Percentiles rank a stretch among this genome's conserved stretches.
Evolutionary conservation across 2,797 vertebrate species (phyloP).

Genomic region (Chaetophractus vellerosus): DNA sequence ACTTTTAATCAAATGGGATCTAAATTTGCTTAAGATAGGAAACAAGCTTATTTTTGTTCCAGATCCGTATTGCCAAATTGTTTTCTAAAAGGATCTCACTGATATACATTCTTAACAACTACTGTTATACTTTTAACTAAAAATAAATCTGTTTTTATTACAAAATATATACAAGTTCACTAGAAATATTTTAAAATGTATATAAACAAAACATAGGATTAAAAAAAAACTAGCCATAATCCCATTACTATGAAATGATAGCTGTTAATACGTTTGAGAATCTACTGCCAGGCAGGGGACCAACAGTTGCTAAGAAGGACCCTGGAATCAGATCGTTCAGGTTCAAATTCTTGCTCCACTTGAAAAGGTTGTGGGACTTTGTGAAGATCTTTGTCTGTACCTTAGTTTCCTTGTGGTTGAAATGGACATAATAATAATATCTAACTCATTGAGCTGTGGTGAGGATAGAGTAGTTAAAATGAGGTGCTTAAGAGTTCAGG

Average conservation of each 20-base stretch:
- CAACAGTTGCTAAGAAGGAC: neutral
- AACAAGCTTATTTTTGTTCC: conserved; percentile 34
- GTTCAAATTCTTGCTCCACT: neutral
- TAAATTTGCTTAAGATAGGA: neutral
- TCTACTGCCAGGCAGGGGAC: neutral
- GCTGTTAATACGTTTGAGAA: neutral
- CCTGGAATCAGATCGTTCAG: neutral
- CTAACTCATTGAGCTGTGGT: neutral
- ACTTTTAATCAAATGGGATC: neutral
- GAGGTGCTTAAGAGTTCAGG: neutral
- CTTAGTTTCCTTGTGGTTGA: neutral
- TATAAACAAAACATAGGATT: neutral
- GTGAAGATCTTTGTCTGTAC: neutral
- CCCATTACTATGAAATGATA: neutral
- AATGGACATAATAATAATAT: neutral
- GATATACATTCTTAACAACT: neutral
- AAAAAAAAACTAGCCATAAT: neutral
- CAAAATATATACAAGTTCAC: neutral
- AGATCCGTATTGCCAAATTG: neutral
- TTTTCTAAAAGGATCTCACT: neutral
- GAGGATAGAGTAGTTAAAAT: neutral
- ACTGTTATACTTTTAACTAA: neutral
- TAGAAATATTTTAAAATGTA: neutral
- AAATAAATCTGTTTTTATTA: conserved; percentile 15
- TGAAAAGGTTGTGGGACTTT: too few relatives aligned